These are phyloP conservation scores for Botrylloides violaceus DNA, from an alignment of 23 tunicate genomes.

Conservation along the genomic window DNA sequence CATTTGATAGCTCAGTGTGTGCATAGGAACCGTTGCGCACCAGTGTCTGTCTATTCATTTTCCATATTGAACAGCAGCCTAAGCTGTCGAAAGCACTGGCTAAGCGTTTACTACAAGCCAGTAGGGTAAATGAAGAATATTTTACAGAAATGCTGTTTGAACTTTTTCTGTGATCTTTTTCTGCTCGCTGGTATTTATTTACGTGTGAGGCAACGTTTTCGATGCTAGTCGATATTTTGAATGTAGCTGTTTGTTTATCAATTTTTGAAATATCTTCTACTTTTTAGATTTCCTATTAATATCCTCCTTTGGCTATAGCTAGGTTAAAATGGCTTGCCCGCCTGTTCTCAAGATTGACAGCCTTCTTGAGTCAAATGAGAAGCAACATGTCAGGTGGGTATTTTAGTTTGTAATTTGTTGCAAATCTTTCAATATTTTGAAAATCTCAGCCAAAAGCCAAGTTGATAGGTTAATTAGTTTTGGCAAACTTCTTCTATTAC, in stretches of 20 bases:
- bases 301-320: background rate
- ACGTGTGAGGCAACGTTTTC: background rate
- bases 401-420: background rate
- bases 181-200: background rate
- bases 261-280: background rate
- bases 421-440: no score
- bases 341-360: background rate
- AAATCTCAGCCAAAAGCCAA: no score
- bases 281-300: background rate
- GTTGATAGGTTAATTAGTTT: background rate
- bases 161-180: no score
- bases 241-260: conserved; percentile 1
- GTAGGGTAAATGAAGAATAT: no score
- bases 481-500: background rate
- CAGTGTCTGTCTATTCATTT: no score
- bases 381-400: background rate
- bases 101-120: no score
- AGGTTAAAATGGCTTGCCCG: conserved; percentile 7
- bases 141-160: no score
- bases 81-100: no score
- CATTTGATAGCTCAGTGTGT: no score
- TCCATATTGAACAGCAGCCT: no score
- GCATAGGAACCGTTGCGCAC: no score
- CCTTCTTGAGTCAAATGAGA: conserved; percentile 1
- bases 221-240: background rate